Evolutionary conservation across 2,888 invertebrate species (phyloP).

Genomic region (Mythimna vitellina): DNA sequence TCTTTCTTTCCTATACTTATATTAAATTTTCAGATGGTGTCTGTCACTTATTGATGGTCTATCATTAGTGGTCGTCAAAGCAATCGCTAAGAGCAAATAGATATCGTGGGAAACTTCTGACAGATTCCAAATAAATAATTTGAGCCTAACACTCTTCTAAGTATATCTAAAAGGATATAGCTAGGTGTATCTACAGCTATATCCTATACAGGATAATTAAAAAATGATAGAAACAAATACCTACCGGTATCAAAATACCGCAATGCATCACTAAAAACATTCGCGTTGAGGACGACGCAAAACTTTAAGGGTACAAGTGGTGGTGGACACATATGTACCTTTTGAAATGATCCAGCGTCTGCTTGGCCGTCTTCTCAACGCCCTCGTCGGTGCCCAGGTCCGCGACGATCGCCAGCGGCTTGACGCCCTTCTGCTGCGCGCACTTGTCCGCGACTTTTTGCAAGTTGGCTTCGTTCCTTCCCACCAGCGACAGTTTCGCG

Average conservation of each 20-base stretch:
- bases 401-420: conserved; percentile 68
- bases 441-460: conserved; percentile 64
- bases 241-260: no score
- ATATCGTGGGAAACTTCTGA: background rate
- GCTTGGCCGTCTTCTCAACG: conserved; percentile 66
- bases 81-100: background rate
- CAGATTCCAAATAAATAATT: background rate
- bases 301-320: background rate
- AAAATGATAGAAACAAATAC: no score
- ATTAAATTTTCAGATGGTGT: no score
- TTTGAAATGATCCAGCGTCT: conserved; percentile 69
- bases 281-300: no score
- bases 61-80: no score
- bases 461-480: conserved; percentile 67
- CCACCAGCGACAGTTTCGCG: conserved; percentile 71
- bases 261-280: no score
- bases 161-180: background rate
- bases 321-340: conserved; percentile 22
- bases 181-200: no score
- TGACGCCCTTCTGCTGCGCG: conserved; percentile 59
- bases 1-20: no score
- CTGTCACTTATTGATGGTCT: no score
- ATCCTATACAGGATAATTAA: no score
- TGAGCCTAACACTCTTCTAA: background rate
- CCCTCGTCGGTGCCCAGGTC: conserved; percentile 75